A percentile compares a stretch with the other conserved stretches of the same genome.
Conservation (phyloP, 2,888 invertebrate species). For the Spisula subtruncata region DNA sequence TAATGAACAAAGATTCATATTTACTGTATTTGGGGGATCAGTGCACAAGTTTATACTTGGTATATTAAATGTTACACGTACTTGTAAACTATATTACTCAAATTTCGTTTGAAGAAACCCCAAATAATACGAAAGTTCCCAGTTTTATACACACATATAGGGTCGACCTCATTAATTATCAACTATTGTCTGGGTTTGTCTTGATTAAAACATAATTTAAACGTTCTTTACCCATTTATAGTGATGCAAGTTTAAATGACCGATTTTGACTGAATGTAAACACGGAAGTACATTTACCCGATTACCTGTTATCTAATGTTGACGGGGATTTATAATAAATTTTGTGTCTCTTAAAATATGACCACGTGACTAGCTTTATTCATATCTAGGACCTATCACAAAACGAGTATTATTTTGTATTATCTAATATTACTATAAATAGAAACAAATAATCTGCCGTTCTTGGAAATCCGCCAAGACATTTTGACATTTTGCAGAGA, state of each 20-base stretch:
- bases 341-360: background rate
- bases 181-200: too few species aligned
- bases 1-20: too few species aligned
- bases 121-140: too few species aligned
- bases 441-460: background rate
- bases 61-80: too few species aligned
- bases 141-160: too few species aligned
- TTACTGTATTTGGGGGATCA: too few species aligned
- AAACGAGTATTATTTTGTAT: background rate
- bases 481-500: background rate
- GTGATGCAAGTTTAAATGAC: background rate
- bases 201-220: too few species aligned
- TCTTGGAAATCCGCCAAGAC: background rate
- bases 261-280: background rate
- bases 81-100: too few species aligned
- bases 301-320: background rate
- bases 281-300: background rate
- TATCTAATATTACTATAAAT: slow-evolving; percentile 10
- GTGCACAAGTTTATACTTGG: too few species aligned
- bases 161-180: too few species aligned
- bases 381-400: background rate
- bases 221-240: too few species aligned
- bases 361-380: background rate
- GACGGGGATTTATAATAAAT: background rate
- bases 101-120: too few species aligned